Base-by-base conservation (phyloP, 2,113 vertebrate genomes). In the Hemiprocne comata region DNA sequence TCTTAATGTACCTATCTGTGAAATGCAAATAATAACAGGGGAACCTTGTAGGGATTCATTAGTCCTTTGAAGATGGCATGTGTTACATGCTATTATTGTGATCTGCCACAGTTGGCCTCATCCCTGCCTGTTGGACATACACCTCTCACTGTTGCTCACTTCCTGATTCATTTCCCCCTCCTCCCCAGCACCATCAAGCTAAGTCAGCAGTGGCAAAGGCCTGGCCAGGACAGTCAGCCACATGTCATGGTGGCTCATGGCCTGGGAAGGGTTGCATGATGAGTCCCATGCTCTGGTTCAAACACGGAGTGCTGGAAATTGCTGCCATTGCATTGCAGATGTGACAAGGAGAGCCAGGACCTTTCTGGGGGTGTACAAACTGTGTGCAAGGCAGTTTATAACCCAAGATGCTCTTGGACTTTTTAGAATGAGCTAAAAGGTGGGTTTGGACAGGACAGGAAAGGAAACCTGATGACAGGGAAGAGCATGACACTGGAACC, bases 21-120 rank as follows among this genome's bases (percentile, higher is more conserved):
- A 95, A 92, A 95, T 57, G 73, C 83, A 86, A 96, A 90, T 97
- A 97, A 96, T 97, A 89, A 94, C 66, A 96, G 92, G 94, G 92
- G 74, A 81, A 92, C 81, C 50, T 60, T 73, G 67, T 33, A 91
- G 89, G 90, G 95, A 92, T 94, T 96, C 93, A 95, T 95, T 95
- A 95, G 34, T 67, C 86, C 93, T 97, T 95, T 97, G 96, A 97
- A 97, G 94, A 76, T 94, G 92, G 90, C 84, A 89, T 81, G 76
- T 44, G 80, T 87, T 93, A 89, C 92, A 88, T 2, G 28, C 90
- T 93, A 66, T 97, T 94, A 97, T 70, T 95, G 86, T 95, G 77
- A 92, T 95, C 80, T 93, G 80, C 90, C 44, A 0, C 77, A 92
- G 90, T 85, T 86, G 70, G 84, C n/a, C 66, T 92, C 90, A 67